Evolutionary conservation across 2,113 vertebrate genomes (phyloP).

Genomic region (Accipiter virgatus): DNA sequence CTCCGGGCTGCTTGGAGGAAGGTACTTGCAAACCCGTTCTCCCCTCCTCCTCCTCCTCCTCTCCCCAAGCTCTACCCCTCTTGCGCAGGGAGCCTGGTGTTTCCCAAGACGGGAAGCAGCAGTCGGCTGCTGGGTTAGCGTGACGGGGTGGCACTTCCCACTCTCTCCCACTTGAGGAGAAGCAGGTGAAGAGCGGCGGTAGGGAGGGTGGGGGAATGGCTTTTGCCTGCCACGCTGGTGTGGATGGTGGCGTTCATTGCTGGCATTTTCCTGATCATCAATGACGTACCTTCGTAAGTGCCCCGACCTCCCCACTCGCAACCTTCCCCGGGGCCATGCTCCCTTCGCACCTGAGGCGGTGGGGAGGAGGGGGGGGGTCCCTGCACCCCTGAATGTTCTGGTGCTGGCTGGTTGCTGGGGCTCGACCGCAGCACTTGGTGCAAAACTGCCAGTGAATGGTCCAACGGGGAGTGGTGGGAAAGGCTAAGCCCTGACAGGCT

Average conservation of each 20-base stretch:
- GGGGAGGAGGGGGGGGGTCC: not conserved
- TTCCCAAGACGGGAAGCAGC: not conserved
- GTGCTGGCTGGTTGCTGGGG: not conserved
- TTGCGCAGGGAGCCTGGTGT: not conserved
- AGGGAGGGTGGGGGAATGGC: not conserved
- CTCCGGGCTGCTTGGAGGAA: not conserved
- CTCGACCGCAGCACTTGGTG: fast-evolving
- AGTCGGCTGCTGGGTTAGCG: not conserved
- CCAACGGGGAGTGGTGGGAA: fast-evolving
- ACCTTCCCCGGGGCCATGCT: fast-evolving
- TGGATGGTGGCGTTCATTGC: conserved; percentile 47
- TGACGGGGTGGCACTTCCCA: not conserved
- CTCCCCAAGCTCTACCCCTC: not conserved
- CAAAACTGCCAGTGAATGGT: not conserved
- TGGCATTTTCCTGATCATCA: conserved; percentile 25
- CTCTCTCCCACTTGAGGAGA: not conserved
- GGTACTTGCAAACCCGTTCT: not conserved
- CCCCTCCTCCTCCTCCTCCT: not conserved
- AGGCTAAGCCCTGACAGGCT: not conserved
- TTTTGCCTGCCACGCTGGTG: conserved; percentile 36
- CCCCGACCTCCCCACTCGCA: fast-evolving
- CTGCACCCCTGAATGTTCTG: not conserved
- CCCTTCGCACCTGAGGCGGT: fast-evolving
- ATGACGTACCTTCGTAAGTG: conserved; percentile 58
- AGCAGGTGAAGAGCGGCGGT: not conserved